These are phyloP conservation scores for Brachionus rubens DNA, from an alignment of 1,140 invertebrate species.

Conservation along the genomic window DNA sequence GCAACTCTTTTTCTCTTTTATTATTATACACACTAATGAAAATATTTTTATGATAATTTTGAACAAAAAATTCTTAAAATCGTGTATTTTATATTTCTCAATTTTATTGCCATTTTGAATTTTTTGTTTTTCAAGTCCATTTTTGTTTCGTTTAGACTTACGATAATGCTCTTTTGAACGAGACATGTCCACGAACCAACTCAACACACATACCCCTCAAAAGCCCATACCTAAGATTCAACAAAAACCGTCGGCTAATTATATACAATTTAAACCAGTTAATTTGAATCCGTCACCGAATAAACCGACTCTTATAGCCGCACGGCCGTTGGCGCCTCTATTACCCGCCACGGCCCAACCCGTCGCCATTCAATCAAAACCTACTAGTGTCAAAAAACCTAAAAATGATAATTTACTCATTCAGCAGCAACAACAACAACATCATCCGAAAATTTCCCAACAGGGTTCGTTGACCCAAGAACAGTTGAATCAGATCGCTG, in stretches of 20 bases:
- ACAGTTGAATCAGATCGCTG: conserved; percentile 24
- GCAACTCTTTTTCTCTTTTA: no score
- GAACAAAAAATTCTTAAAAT: conserved; percentile 1
- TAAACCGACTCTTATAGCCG: conserved; percentile 12
- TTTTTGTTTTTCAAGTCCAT: conserved; percentile 30
- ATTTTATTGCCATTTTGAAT: conserved; percentile 42
- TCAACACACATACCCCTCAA: not conserved
- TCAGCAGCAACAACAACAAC: no score
- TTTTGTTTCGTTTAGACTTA: not conserved
- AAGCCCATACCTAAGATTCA: not conserved
- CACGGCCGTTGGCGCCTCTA: conserved; percentile 1
- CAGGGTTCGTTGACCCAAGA: not conserved
- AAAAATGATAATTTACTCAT: not conserved
- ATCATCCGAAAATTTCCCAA: not conserved
- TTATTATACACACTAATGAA: no score
- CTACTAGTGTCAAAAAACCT: not conserved
- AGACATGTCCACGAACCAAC: conserved; percentile 3
- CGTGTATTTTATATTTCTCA: not conserved
- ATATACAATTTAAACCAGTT: not conserved
- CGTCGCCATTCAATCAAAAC: not conserved
- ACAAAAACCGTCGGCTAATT: not conserved
- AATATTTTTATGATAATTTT: conserved; percentile 23
- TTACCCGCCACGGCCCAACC: not conserved
- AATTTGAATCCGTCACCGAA: not conserved
- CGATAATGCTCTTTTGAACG: not conserved